These are phyloP conservation scores for Brachionus manjavacas DNA, from an alignment of 1,140 invertebrate species.

Conservation along the genomic window DNA sequence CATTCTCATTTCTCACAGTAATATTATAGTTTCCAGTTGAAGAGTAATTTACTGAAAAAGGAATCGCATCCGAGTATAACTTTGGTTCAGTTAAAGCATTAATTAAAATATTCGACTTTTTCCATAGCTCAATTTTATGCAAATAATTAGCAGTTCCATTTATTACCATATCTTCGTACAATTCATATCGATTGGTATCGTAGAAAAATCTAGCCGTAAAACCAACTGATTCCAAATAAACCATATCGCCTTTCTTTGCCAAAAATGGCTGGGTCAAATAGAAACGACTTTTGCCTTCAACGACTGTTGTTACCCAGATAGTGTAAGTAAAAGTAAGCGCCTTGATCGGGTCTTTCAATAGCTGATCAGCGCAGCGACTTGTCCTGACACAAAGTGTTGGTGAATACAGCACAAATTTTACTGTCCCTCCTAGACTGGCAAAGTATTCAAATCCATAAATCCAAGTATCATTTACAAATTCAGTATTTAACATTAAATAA, in stretches of 20 bases:
- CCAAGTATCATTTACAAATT: background rate
- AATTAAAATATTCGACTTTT: background rate
- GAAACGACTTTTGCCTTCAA: background rate
- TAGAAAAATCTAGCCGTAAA: slow-evolving; percentile 4
- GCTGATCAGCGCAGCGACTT: background rate
- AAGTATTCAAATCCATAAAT: slow-evolving; percentile 27
- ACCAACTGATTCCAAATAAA: background rate
- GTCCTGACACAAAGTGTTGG: background rate
- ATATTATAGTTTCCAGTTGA: background rate
- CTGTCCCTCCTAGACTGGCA: background rate
- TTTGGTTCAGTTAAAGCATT: background rate
- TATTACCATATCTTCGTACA: background rate
- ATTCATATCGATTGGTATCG: background rate
- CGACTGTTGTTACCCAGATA: background rate
- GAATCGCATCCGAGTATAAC: background rate
- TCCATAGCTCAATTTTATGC: background rate
- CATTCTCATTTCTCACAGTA: background rate
- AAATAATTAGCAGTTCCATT: background rate
- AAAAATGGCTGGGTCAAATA: background rate
- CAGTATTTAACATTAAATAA: background rate
- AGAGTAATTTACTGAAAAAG: background rate
- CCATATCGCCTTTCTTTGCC: background rate
- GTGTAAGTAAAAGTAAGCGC: background rate
- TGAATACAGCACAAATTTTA: background rate
- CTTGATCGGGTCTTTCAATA: background rate